Base-by-base conservation (phyloP, 2,888 invertebrate species). In the Melipona bicolor region DNA sequence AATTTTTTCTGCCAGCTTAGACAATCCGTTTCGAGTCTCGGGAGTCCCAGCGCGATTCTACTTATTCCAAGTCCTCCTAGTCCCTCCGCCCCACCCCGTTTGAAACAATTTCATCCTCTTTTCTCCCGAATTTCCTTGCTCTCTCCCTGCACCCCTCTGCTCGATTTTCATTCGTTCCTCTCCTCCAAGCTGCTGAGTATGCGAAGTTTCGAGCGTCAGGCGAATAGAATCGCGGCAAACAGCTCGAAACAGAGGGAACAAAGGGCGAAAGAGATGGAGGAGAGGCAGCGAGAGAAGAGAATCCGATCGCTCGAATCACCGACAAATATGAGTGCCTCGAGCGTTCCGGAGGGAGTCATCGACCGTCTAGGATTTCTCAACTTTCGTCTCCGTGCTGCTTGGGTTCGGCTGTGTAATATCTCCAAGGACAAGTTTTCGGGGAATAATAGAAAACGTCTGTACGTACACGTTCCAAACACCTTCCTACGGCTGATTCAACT, bases 221-320 rank as follows among this genome's bases (percentile, higher is more conserved):
- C 59, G 78, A 76, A 67, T 71, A 78, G 73, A 77, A 74, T 73
- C 72, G 77, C 24, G 72, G 78, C 75, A 74, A 79, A 75, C 83
- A 70, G 80, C 77, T 69, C 73, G 83, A 77, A 81, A 85, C 64
- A 78, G 67, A 59, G 76, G 43, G 11, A 65, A 32, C 67, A 49
- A 64, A 59, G 24, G 50, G 54, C 19, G 71, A 21, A 13, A 21
- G 59, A 36, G 59, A 62, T 67, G 52, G 54, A 59, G 75, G 62
- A 68, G 24, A 27, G 24, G n/a, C 24, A 56, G 32, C 19, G 27
- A 32, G 32, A 36, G 64, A 72, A 19, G 68, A 77, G 84, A 84
- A 84, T 84, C 87, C 88, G 88, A 90, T 87, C 80, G 88, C 83
- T 85, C 89, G 89, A 90, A 90, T 89, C 87, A 84, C 83, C 83